phyloP scores from a whole-genome alignment of 2,797 vertebrate species.

The Vipera ursinii region DNA sequence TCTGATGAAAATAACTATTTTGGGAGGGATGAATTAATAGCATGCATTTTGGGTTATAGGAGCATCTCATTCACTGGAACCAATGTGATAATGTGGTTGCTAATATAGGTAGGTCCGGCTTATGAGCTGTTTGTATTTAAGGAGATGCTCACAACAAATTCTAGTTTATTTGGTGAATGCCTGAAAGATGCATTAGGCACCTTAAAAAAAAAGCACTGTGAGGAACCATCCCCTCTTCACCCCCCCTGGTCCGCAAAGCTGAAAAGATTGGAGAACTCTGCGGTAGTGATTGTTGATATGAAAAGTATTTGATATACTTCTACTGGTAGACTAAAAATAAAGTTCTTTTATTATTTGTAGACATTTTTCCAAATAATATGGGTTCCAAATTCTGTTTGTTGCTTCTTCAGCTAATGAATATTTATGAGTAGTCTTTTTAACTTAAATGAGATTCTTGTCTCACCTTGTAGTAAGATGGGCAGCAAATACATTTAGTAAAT shows the following conservation, averaged over 20 bases:
- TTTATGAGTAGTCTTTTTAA: neutral
- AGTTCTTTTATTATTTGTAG: neutral
- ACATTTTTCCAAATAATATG: neutral
- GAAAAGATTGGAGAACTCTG: neutral
- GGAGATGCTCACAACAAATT: no score
- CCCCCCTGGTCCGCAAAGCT: neutral
- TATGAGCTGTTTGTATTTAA: no score
- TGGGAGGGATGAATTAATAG: no score
- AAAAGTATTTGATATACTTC: neutral
- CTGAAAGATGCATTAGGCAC: no score
- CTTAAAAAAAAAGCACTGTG: neutral
- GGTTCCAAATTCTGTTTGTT: neutral
- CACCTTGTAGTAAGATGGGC: neutral
- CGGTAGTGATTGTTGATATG: neutral
- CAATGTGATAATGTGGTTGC: no score
- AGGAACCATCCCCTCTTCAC: neutral
- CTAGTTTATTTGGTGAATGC: no score
- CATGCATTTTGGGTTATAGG: no score
- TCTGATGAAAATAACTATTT: no score
- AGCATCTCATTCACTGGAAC: no score
- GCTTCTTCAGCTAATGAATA: neutral
- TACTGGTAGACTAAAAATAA: constrained; percentile 13
- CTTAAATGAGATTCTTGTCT: neutral
- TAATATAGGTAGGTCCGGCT: no score
- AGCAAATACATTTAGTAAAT: neutral